phyloP scores from a whole-genome alignment of 2,113 vertebrate species.

The Mystacornis crossleyi region DNA sequence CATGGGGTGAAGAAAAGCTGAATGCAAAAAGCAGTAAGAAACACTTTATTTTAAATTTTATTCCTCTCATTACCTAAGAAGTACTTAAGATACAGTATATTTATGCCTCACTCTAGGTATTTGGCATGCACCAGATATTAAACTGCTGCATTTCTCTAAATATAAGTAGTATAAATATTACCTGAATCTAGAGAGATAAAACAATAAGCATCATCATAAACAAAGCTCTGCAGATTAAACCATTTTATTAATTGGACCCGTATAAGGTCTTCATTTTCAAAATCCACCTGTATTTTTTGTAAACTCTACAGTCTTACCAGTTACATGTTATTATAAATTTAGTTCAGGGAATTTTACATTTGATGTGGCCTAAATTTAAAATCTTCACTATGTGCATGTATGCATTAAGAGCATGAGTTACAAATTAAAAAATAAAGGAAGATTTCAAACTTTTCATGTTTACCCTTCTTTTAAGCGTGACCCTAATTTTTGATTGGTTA shows the following conservation, averaged over 20 bases:
- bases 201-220: background rate
- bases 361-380: background rate
- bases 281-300: background rate
- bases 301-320: background rate
- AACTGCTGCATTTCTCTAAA: background rate
- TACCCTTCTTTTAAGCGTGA: conserved; percentile 97
- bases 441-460: conserved; percentile 21
- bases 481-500: conserved; percentile 96
- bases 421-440: background rate
- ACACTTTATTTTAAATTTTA: background rate
- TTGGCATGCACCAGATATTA: background rate
- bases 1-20: background rate
- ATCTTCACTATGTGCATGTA: background rate
- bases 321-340: background rate
- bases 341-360: background rate
- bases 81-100: background rate
- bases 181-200: background rate
- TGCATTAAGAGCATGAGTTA: background rate
- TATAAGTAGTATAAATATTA: background rate
- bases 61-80: background rate
- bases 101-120: background rate
- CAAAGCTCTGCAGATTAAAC: background rate
- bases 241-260: background rate
- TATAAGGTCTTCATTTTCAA: background rate
- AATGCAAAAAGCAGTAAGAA: background rate